A percentile compares a stretch with the other conserved stretches of the same genome.
phyloP scores from a whole-genome alignment of 2,113 vertebrate species.

The Sakesphorus luctuosus region DNA sequence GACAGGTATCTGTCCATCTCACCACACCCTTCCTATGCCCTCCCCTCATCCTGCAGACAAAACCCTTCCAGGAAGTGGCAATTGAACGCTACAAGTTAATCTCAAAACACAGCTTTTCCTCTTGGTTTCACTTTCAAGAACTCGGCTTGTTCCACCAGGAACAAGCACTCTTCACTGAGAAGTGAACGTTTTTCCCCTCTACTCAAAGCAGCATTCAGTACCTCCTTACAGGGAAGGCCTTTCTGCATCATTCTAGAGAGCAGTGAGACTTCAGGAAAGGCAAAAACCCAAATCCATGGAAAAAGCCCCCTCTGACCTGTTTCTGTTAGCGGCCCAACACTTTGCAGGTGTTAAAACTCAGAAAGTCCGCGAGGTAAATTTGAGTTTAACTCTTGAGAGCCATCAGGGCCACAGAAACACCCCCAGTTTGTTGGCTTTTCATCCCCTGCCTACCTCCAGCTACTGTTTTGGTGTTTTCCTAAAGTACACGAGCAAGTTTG shows the following conservation, averaged over 20 bases:
- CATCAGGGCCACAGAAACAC: background rate
- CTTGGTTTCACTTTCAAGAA: background rate
- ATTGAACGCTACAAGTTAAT: background rate
- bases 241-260: background rate
- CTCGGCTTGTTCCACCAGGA: background rate
- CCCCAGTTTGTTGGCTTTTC: background rate
- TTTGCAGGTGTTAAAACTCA: background rate
- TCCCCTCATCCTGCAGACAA: background rate
- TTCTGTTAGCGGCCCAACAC: background rate
- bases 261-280: background rate
- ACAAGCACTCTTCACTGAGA: fast-evolving
- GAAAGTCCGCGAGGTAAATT: background rate
- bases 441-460: background rate
- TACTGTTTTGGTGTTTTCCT: background rate
- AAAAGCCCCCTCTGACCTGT: background rate
- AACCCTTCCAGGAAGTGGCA: background rate
- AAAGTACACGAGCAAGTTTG: background rate
- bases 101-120: background rate
- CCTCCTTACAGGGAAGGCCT: background rate
- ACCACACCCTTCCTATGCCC: background rate
- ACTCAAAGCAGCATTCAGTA: background rate
- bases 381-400: background rate
- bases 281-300: fast-evolving
- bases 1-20: background rate
- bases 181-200: background rate